Base-by-base conservation (phyloP, 2,888 invertebrate genomes). In the Ochlodes sylvanus region DNA sequence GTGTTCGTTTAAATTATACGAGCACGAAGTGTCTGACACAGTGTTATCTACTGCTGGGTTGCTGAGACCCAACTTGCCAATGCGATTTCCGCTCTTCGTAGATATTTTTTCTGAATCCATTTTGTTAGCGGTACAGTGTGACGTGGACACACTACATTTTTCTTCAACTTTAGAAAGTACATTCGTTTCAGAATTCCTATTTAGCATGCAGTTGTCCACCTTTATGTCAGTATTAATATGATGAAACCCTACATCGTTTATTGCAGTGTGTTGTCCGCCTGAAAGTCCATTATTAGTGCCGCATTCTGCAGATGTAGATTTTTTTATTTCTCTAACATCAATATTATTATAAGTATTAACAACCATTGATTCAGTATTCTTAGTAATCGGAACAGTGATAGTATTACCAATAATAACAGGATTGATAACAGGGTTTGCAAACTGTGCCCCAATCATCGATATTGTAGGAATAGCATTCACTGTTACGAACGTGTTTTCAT, bases 331-430 rank as follows among this genome's bases (percentile, higher is more conserved):
- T 47, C 17, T 47, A 47, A 17, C 7, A 12, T 17, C 44, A 17
- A 15, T 50, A 27, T 32, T 55, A 17, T 32, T 42, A 44, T 9
- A 32, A 50, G 12, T 12, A 12, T 17, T 47, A 34, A 14, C 19
- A 32, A 34, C 21, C 17, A 14, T 12, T 54, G 70, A 69, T 15
- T 69, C 57, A 14, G 73, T 38, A 21, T 71, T 68, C 44, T 70
- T 72, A 57, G 69, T 74, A 5, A 34, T 68, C 55, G 79, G 76
- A 9, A 73, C 56, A 47, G 78, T 75, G 15, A 79, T 75, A 47
- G 84, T 75, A 70, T 77, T 84, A 38, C 81, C 83, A 71, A 86
- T 80, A 19, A 87, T 78, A 21, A 82, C 60, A 2, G 86, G 82
- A 57, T 76, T 84, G 2, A 83, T 73, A 34, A 79, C 73, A 9